Base-by-base conservation (phyloP, 2,888 invertebrate genomes). In the Therioaphis trifolii region DNA sequence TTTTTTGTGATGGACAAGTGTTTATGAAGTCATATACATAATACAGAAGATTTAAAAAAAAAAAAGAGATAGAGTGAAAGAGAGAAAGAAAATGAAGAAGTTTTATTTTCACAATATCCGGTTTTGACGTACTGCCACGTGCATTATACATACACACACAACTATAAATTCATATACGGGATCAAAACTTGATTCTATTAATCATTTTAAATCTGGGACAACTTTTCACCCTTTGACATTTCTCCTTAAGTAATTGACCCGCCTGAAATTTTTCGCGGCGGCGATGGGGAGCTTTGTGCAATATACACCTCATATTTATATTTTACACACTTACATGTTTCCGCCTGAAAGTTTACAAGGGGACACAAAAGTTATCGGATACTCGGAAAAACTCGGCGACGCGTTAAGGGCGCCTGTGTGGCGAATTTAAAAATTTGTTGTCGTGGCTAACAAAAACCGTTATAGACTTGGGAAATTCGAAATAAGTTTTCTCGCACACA, bases 201-300 rank as follows among this genome's bases (percentile, higher is more conserved):
- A 80, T 80, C 58, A 80, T 80, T 71, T 80, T 29, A 71, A 61
- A 80, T 80, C 71, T 29, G 29, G n/a, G 18, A 55, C 61, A 29
- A 80, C 71, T 80, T 80, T 77, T 71, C 55, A 24, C 27, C 46
- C n/a, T 71, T 29, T 43, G 71, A 80, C 71, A 21, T 78, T 49
- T 71, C 27, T 68, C 46, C 55, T 58, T 69, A 79, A 71, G 79
- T 79, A 79, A 79, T 79, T 79, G 79, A 79, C 58, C 55, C 43
- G 9, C 43, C 27, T 43, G 12, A 43, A 71, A 71, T 71, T 79
- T 29, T n/a, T 24, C 24, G n/a, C 11, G 52, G 21, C 9, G 2
- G 2, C 2, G 35, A 9, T 4, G 4, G 5, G 1, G 21, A 24
- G 69, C 46, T 43, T 5, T n/a, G 21, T 7, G 14, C 46, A 29